Evolutionary conservation across 2,113 vertebrate genomes (phyloP).

Genomic region (Malurus melanocephalus): DNA sequence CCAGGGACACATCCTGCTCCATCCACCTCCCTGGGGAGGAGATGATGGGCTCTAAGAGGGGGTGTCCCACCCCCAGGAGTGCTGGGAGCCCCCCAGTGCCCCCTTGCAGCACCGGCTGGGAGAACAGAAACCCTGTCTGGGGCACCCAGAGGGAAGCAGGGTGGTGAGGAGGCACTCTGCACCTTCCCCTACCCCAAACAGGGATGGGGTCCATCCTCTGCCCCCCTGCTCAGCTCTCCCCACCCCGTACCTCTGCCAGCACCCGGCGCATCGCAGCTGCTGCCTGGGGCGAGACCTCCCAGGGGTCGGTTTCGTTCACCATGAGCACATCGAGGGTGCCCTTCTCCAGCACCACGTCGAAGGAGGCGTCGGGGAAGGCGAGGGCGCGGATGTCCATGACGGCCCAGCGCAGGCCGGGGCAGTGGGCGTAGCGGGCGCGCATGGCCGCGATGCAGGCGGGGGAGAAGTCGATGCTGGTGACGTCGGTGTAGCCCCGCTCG

Average conservation of each 20-base stretch:
- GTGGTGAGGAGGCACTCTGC: not conserved
- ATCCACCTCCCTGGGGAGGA: not conserved
- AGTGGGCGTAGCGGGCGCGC: constrained; percentile 71
- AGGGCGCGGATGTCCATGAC: constrained; percentile 85
- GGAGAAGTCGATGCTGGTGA: constrained; percentile 92
- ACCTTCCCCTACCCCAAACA: fast-evolving
- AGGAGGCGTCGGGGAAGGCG: constrained; percentile 74
- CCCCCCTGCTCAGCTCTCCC: no score
- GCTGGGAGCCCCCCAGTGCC: not conserved
- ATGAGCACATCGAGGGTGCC: constrained; percentile 87
- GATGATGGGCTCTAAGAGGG: not conserved
- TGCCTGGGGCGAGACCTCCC: constrained; percentile 74
- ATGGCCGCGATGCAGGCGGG: constrained; percentile 83
- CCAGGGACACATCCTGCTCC: not conserved
- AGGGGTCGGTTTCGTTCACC: constrained; percentile 85
- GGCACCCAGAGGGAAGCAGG: not conserved
- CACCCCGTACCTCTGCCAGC: constrained; percentile 78
- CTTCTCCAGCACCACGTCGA: constrained; percentile 89
- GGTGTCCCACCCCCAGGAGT: not conserved
- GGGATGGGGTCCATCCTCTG: not conserved
- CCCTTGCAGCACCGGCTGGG: fast-evolving
- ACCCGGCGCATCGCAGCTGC: constrained; percentile 72
- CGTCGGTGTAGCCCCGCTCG: constrained; percentile 75
- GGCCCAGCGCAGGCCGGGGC: constrained; percentile 80
- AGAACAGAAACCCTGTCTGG: fast-evolving